These are phyloP conservation scores for Drosophila emarginata DNA, from an alignment of 2,888 invertebrate genomes.

Conservation along the genomic window DNA sequence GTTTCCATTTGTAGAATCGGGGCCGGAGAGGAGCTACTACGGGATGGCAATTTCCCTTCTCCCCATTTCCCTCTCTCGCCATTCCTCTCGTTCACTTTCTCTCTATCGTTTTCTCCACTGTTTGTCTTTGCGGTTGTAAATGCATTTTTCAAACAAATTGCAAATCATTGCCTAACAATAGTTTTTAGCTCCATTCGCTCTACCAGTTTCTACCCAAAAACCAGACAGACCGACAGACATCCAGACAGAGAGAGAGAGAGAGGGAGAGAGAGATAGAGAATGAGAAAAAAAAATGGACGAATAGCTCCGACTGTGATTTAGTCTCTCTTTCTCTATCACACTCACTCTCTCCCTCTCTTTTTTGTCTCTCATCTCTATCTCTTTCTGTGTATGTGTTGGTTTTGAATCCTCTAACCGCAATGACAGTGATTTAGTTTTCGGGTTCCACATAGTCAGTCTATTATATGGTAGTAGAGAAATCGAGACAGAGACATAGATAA, in stretches of 20 bases:
- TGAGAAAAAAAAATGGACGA: neutral
- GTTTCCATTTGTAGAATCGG: constrained; percentile 56
- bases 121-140: constrained; percentile 76
- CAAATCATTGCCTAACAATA: constrained; percentile 79
- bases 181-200: constrained; percentile 44
- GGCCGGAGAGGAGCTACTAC: neutral
- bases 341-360: neutral
- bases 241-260: no score
- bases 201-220: constrained; percentile 8
- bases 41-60: neutral
- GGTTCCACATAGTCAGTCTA: constrained; percentile 63
- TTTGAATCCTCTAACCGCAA: constrained; percentile 59
- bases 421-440: constrained; percentile 77
- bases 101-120: constrained; percentile 36
- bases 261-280: neutral
- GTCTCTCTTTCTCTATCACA: constrained; percentile 3
- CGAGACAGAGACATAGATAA: neutral
- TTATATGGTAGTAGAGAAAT: constrained; percentile 48
- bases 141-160: constrained; percentile 79
- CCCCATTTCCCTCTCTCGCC: no score
- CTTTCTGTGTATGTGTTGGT: constrained; percentile 7
- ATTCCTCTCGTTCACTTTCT: neutral
- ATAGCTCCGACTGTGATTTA: constrained; percentile 47
- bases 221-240: neutral
- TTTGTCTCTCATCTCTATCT: constrained; percentile 2